Conservation (phyloP, 2,797 vertebrate genomes). For the Botia kubotai region DNA sequence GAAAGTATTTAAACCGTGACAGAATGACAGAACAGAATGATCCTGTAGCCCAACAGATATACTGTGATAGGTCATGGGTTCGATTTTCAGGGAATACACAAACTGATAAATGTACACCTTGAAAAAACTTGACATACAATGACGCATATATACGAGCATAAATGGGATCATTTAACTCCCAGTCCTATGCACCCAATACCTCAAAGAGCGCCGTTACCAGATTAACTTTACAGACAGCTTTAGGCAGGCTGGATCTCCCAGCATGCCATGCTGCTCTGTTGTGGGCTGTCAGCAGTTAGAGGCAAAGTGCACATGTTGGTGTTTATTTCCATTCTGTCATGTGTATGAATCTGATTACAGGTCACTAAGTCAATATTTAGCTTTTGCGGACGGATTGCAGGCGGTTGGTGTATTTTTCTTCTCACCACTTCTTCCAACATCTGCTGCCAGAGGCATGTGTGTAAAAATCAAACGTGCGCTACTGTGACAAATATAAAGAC, state of each 20-base stretch:
- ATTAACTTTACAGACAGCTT: slow-evolving; percentile 66
- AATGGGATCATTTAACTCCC: slow-evolving; percentile 65
- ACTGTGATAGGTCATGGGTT: background rate
- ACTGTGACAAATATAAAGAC: slow-evolving; percentile 59
- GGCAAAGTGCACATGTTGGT: slow-evolving; percentile 74
- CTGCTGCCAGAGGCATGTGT: slow-evolving; percentile 76
- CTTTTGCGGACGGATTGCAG: slow-evolving; percentile 78
- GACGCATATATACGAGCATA: slow-evolving; percentile 31
- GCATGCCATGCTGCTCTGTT: slow-evolving; percentile 69
- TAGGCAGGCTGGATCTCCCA: slow-evolving; percentile 64
- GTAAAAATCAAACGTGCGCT: slow-evolving; percentile 69
- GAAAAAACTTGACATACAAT: slow-evolving; percentile 39
- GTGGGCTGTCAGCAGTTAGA: slow-evolving; percentile 70
- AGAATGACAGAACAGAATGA: background rate
- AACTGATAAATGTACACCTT: background rate
- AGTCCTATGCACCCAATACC: slow-evolving; percentile 69
- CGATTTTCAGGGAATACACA: background rate
- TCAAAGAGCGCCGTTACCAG: slow-evolving; percentile 71
- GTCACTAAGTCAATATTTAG: slow-evolving; percentile 85
- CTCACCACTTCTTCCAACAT: slow-evolving; percentile 71
- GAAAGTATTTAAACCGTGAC: background rate
- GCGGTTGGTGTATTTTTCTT: slow-evolving; percentile 78
- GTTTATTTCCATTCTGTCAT: slow-evolving; percentile 84
- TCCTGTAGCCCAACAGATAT: background rate
- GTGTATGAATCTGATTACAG: slow-evolving; percentile 84